Evolutionary conservation across 2,888 invertebrate species (phyloP).

Genomic region (Encarsia formosa): DNA sequence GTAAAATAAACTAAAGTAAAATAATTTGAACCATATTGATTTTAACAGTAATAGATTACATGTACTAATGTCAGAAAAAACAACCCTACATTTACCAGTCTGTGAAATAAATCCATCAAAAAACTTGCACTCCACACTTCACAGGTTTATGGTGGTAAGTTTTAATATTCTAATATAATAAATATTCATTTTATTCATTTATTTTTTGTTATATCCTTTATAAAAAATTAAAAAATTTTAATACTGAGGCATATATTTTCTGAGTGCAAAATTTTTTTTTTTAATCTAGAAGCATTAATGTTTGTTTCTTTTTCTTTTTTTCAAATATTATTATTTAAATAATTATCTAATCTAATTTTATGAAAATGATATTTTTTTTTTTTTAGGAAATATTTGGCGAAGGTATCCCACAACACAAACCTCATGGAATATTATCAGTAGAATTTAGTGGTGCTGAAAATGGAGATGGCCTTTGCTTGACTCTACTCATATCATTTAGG

Average conservation of each 20-base stretch:
- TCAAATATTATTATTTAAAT: too few relatives aligned
- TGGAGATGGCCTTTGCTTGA: conserved; percentile 77
- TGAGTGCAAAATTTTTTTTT: background rate
- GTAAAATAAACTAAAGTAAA: conserved; percentile 8
- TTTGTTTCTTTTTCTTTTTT: conserved; percentile 32
- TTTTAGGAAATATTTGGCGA: conserved; percentile 78
- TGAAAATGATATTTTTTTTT: background rate
- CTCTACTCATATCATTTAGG: conserved; percentile 77
- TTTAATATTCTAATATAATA: conserved; percentile 2
- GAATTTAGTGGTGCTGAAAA: conserved; percentile 60
- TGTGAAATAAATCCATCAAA: conserved; percentile 85
- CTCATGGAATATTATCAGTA: conserved; percentile 73
- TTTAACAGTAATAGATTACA: conserved; percentile 68
- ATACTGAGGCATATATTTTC: too few relatives aligned
- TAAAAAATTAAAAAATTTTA: background rate
- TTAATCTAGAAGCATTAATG: background rate
- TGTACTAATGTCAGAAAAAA: conserved; percentile 81
- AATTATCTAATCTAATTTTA: too few relatives aligned
- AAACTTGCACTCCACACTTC: conserved; percentile 80
- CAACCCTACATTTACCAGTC: conserved; percentile 76
- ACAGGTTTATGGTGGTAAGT: conserved; percentile 76
- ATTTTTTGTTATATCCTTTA: conserved; percentile 1
- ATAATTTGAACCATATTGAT: conserved; percentile 8
- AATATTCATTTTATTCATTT: conserved; percentile 5
- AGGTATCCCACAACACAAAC: conserved; percentile 79